These are phyloP conservation scores for Synergus laeviventris DNA, from an alignment of 2,888 invertebrate species.

Conservation along the genomic window DNA sequence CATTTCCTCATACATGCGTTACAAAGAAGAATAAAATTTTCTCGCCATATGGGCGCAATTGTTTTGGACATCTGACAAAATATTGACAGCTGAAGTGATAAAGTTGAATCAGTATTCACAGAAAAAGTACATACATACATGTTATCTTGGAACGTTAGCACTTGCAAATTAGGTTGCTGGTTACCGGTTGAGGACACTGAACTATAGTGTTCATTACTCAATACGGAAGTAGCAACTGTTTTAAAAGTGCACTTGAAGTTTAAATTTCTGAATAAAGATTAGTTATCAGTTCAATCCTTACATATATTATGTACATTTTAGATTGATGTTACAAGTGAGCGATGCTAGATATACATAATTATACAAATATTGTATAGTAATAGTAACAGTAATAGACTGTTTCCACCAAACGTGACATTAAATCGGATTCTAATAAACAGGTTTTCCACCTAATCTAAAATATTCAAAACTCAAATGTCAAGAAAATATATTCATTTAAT, in stretches of 20 bases:
- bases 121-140: conserved; percentile 1
- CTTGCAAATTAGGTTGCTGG: conserved; percentile 32
- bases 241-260: no score
- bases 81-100: conserved; percentile 1
- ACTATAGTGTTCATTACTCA: neutral
- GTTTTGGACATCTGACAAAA: neutral
- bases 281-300: neutral
- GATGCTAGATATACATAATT: neutral
- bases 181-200: conserved; percentile 21
- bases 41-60: neutral
- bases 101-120: conserved; percentile 17
- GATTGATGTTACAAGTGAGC: neutral
- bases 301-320: neutral
- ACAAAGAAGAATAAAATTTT: neutral
- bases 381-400: neutral
- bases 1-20: neutral
- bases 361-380: neutral
- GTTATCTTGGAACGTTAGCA: conserved; percentile 18
- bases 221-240: neutral
- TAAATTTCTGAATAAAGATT: no score
- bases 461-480: neutral
- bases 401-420: neutral
- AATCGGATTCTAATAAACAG: neutral
- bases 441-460: neutral
- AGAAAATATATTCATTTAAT: neutral